A percentile compares a stretch with the other conserved stretches of the same genome.
These are phyloP conservation scores for Enteromius unitaeniatus DNA, from an alignment of 2,797 vertebrate species.

Conservation along the genomic window DNA sequence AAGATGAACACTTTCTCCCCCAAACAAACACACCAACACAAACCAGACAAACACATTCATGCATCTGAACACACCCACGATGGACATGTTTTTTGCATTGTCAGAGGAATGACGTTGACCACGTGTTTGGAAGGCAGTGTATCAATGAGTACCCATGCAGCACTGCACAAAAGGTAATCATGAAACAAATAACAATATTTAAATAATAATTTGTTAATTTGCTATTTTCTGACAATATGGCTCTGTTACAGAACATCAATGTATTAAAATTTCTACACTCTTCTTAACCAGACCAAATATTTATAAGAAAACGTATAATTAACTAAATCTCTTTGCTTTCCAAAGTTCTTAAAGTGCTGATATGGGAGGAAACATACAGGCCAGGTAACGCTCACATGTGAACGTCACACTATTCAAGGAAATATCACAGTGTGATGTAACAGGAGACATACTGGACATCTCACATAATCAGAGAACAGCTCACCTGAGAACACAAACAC, in stretches of 20 bases:
- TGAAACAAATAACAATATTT: neutral
- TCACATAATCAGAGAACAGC: neutral
- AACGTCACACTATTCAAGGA: neutral
- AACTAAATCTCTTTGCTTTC: neutral
- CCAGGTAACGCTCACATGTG: neutral
- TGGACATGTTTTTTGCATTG: slow-evolving; percentile 46
- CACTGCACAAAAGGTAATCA: neutral
- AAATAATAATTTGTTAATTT: neutral
- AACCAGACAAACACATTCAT: slow-evolving; percentile 1
- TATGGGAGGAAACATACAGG: neutral
- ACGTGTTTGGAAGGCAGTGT: slow-evolving; percentile 40
- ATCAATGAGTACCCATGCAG: slow-evolving; percentile 23
- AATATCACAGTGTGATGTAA: neutral
- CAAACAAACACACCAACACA: neutral
- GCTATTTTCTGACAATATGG: too few species aligned
- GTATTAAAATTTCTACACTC: neutral
- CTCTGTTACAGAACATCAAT: neutral
- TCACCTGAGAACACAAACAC: slow-evolving; percentile 4
- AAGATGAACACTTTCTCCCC: slow-evolving; percentile 14
- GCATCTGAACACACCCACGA: slow-evolving; percentile 28
- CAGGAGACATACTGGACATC: neutral
- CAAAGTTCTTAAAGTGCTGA: slow-evolving; percentile 4
- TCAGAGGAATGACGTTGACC: slow-evolving; percentile 47
- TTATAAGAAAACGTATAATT: neutral
- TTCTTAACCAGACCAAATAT: neutral